phyloP scores from a whole-genome alignment of 2,113 vertebrate species.

The Furnarius figulus region DNA sequence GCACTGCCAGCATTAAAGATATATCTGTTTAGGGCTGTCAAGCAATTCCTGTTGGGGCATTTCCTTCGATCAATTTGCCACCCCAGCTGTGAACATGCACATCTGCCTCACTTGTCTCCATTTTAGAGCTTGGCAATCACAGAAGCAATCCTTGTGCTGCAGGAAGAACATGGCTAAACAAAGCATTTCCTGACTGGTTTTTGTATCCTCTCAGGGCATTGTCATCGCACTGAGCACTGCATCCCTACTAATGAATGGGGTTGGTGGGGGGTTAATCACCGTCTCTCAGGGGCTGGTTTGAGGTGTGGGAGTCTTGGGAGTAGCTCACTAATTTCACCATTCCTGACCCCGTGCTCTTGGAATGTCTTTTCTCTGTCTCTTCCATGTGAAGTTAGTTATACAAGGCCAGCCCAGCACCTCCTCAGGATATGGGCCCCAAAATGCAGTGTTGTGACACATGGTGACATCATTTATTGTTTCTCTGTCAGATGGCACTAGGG shows the following conservation, averaged over 20 bases:
- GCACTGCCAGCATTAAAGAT: background rate
- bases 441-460: background rate
- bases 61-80: background rate
- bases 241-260: background rate
- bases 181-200: background rate
- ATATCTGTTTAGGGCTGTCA: background rate
- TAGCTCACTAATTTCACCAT: background rate
- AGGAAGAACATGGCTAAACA: background rate
- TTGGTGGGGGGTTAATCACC: background rate
- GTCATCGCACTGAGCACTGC: background rate
- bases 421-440: background rate
- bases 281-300: background rate
- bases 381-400: background rate
- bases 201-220: background rate
- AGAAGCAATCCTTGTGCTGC: background rate
- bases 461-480: background rate
- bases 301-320: background rate
- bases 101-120: background rate
- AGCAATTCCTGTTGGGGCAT: background rate
- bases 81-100: background rate
- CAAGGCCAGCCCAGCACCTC: background rate
- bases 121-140: background rate
- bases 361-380: background rate
- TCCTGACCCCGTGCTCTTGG: background rate
- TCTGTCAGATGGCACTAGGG: background rate